Percentiles rank a stretch among this genome's conserved stretches.
Conservation (phyloP, 2,113 vertebrate genomes). For the Myotis brandtii region DNA sequence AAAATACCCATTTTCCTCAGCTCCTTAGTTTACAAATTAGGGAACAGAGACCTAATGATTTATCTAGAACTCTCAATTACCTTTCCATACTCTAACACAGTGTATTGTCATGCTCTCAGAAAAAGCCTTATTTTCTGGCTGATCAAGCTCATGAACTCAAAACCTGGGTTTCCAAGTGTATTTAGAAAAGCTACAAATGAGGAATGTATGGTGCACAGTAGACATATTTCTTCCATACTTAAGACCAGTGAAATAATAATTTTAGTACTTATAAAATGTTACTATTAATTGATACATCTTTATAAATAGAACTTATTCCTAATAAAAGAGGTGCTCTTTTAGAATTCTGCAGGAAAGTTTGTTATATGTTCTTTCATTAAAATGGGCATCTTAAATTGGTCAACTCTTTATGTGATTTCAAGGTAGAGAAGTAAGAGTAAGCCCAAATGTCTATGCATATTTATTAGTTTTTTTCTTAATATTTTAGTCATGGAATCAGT, state of each 20-base stretch:
- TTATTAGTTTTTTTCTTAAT: not conserved
- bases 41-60: not conserved
- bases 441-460: not conserved
- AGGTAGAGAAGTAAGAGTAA: not conserved
- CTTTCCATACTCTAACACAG: not conserved
- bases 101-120: not conserved
- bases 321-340: not conserved
- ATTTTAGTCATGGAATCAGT: not conserved
- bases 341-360: not conserved
- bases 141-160: not conserved
- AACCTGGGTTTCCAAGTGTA: not conserved
- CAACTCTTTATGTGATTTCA: not conserved
- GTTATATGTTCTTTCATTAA: not conserved
- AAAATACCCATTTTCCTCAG: not conserved
- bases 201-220: not conserved
- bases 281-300: not conserved
- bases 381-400: not conserved
- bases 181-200: not conserved
- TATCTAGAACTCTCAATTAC: conserved; percentile 10
- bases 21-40: not conserved
- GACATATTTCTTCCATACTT: not conserved
- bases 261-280: not conserved
- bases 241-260: not conserved
- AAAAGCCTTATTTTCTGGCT: not conserved
- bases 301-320: not conserved